phyloP scores from a whole-genome alignment of 2,797 vertebrate species.

The Poecile montanus region DNA sequence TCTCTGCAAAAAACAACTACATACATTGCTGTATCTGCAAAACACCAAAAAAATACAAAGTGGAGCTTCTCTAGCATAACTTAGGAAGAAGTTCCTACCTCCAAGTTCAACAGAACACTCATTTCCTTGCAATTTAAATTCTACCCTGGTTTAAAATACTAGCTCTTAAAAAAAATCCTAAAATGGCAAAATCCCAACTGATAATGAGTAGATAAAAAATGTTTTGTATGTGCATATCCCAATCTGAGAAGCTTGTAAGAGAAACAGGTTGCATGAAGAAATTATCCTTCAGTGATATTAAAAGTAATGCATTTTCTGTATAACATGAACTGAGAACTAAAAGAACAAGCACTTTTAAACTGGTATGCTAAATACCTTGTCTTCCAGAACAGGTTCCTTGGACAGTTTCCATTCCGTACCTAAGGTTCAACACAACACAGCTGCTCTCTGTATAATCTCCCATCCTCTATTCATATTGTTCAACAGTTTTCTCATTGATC shows the following conservation, averaged over 20 bases:
- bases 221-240: not conserved
- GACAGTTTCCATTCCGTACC: not conserved
- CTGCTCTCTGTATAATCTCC: not conserved
- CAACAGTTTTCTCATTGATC: not conserved
- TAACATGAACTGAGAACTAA: not conserved
- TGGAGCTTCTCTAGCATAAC: not conserved
- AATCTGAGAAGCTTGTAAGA: not conserved
- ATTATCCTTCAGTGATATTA: not conserved
- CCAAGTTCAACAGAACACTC: not conserved
- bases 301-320: not conserved
- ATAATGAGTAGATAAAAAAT: not conserved
- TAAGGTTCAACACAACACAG: not conserved
- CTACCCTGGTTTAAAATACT: not conserved
- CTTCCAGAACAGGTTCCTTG: not conserved
- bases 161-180: not conserved
- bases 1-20: not conserved
- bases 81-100: not conserved
- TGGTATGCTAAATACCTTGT: not conserved
- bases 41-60: not conserved
- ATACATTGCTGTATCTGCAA: not conserved
- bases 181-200: not conserved
- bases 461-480: not conserved
- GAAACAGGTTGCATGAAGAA: not conserved
- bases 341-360: not conserved
- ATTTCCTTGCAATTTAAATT: not conserved